Base-by-base conservation (phyloP, 2,797 vertebrate genomes). In the Otolemur crassicaudatus region DNA sequence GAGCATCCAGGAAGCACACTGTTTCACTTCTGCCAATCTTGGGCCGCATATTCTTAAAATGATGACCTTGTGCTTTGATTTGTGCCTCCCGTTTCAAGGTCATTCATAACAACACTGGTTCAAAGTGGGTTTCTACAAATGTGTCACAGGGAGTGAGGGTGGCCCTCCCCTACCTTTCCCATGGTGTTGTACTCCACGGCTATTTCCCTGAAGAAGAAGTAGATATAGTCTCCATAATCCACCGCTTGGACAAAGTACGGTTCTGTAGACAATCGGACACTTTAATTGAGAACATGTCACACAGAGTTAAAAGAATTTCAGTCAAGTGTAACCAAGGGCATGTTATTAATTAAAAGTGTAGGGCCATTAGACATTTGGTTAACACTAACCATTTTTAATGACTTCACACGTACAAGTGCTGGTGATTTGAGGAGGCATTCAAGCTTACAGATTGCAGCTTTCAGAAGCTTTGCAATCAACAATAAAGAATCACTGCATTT, bases 171-270 rank as follows among this genome's bases (percentile, higher is more conserved):
- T 98, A 99, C 99, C 99, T 99, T 99, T 97, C 99, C 99, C 99
- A 99, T 99, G 98, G 99, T 99, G 99, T 99, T 99, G 99, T 99
- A 99, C 96, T 99, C 99, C 98, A 99, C 99, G 0, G 99, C 99
- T 97, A 99, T 99, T 98, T 99, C 99, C 96, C 99, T 99, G 98
- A 99, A 99, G 99, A 99, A 99, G 98, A 99, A 99, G 98, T 99
- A 99, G 98, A 99, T 99, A 97, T 99, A 99, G 98, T 99, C 99
- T 56, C 99, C 99, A 56, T 99, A 99, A 98, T 99, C 98, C 92
- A 99, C 99, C 0, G 99, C 99, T 97, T 99, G 99, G 88, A 99
- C 99, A 97, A 99, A 99, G 97, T 99, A 99, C 0, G 99, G 99
- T 97, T 99, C 99, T 99, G 98, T 61, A 96, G 97, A 93, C 87